Conservation (phyloP, 2,797 vertebrate genomes). For the Pipistrellus pipistrellus region DNA sequence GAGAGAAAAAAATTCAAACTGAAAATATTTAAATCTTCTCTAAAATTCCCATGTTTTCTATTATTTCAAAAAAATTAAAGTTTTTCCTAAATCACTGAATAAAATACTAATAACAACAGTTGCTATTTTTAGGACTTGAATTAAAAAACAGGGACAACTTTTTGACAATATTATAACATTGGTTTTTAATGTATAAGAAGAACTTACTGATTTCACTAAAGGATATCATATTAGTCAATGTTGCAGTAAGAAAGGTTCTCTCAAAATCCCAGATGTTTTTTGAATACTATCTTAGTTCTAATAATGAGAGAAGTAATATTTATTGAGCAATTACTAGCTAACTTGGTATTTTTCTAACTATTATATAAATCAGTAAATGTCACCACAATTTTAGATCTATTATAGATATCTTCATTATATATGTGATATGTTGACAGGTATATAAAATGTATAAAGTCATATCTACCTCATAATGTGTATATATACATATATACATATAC, state of each 20-base stretch:
- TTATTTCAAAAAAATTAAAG: not conserved
- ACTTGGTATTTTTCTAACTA: not conserved
- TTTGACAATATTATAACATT: not conserved
- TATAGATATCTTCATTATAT: not conserved
- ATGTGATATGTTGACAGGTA: not conserved
- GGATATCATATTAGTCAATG: not conserved
- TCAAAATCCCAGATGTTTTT: conserved; percentile 25
- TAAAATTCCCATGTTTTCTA: not conserved
- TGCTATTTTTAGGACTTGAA: conserved; percentile 32
- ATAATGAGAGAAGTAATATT: conserved; percentile 31
- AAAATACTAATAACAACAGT: not conserved
- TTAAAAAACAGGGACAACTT: not conserved
- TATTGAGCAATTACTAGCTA: conserved; percentile 30
- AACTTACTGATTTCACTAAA: not conserved
- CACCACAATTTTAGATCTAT: not conserved
- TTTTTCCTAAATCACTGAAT: not conserved
- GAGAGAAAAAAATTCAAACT: conserved; percentile 37
- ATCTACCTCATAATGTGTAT: not conserved
- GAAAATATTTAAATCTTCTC: not conserved
- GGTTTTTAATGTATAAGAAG: not conserved
- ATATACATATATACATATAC: not conserved
- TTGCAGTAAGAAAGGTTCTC: not conserved
- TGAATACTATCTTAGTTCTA: not conserved
- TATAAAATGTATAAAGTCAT: not conserved
- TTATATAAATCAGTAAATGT: conserved; percentile 1